A percentile compares a stretch with the other conserved stretches of the same genome.
phyloP scores from a whole-genome alignment of 2,113 vertebrate genomes.

The Phalacrocorax brasilianus region DNA sequence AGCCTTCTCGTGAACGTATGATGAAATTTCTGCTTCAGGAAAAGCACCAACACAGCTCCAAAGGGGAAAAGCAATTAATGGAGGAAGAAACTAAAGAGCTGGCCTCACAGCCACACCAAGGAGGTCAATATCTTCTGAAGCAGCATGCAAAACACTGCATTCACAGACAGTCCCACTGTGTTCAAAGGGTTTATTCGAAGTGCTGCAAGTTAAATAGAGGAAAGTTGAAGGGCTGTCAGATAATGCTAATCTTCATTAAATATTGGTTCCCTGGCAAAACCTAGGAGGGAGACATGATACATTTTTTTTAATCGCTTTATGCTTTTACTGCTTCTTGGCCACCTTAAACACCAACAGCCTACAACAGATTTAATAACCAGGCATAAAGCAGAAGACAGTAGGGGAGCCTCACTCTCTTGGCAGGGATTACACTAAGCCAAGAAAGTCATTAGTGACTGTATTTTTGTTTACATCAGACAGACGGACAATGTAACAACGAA shows the following conservation, averaged over 20 bases:
- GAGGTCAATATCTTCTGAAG: not conserved
- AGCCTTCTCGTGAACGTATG: not conserved
- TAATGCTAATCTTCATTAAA: conserved; percentile 30
- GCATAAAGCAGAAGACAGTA: not conserved
- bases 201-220: conserved; percentile 24
- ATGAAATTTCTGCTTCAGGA: not conserved
- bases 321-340: not conserved
- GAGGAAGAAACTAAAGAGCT: not conserved
- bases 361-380: not conserved
- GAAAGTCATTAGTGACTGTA: not conserved
- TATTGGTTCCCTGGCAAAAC: not conserved
- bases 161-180: not conserved
- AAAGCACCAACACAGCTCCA: not conserved
- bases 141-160: not conserved
- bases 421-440: not conserved
- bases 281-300: not conserved
- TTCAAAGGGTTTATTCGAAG: not conserved
- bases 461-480: not conserved
- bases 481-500: not conserved
- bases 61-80: not conserved
- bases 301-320: conserved; percentile 1
- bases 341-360: not conserved
- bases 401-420: not conserved
- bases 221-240: conserved; percentile 30
- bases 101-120: not conserved